Conservation (phyloP, 1,140 invertebrate genomes). For the Mactra quadrangularis region DNA sequence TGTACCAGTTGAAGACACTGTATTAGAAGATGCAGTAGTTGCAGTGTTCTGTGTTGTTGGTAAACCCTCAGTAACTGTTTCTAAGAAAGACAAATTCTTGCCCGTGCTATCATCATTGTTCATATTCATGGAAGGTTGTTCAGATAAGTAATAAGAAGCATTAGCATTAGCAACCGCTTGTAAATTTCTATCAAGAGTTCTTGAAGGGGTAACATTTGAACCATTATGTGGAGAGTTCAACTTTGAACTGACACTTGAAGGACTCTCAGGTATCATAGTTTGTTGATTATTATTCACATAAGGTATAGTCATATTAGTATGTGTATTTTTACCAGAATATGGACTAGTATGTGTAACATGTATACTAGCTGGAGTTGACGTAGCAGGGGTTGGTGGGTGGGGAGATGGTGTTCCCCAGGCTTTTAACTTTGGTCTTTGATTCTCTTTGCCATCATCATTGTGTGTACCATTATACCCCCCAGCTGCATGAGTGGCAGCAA, state of each 20-base stretch:
- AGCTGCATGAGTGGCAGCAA: background rate
- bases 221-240: background rate
- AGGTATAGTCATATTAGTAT: constrained; percentile 52
- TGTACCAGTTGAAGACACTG: background rate
- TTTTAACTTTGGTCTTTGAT: constrained; percentile 51
- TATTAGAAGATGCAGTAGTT: background rate
- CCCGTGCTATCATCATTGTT: constrained; percentile 12
- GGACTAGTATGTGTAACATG: constrained; percentile 54
- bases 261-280: background rate
- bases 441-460: constrained; percentile 43
- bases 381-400: constrained; percentile 29
- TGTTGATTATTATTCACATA: background rate
- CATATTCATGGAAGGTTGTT: background rate
- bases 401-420: constrained; percentile 58
- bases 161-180: background rate
- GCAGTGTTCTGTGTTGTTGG: background rate
- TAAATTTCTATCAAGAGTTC: background rate
- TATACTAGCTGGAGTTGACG: constrained; percentile 6
- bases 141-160: too few species aligned
- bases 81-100: constrained; percentile 39
- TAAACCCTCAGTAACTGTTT: constrained; percentile 46
- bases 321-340: constrained; percentile 53
- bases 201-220: background rate
- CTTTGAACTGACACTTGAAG: too few species aligned
- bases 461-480: background rate